phyloP scores from a whole-genome alignment of 2,113 vertebrate species.

The Leucosticte australis region DNA sequence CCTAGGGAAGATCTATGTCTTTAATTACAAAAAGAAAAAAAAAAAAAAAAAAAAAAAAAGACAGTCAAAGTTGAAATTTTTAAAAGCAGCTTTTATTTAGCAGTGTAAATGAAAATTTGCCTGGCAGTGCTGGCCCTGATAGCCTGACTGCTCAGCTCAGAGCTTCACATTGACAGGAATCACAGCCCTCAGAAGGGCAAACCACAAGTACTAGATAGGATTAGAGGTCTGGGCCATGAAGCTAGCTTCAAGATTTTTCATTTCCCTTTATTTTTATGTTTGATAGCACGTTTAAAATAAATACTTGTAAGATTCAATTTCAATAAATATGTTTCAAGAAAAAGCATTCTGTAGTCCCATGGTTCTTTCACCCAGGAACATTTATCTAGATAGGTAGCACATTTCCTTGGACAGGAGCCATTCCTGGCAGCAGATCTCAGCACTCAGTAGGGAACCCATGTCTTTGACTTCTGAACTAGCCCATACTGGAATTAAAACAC shows the following conservation, averaged over 20 bases:
- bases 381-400: conserved; percentile 46
- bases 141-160: background rate
- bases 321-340: background rate
- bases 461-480: conserved; percentile 36
- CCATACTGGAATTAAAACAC: conserved; percentile 49
- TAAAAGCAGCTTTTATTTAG: background rate
- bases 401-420: conserved; percentile 36
- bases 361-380: conserved; percentile 5
- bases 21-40: background rate
- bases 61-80: background rate
- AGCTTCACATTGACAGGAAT: background rate
- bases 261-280: conserved; percentile 19
- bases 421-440: conserved; percentile 50
- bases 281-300: background rate
- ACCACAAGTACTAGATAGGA: background rate
- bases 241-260: background rate
- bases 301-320: conserved; percentile 14
- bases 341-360: background rate
- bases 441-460: conserved; percentile 28
- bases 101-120: background rate
- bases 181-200: background rate
- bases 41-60: fast-evolving
- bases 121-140: background rate
- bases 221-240: conserved; percentile 1
- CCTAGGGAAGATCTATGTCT: background rate